Evolutionary conservation across 2,797 vertebrate species (phyloP), one percentile per base, ranked within the genome.

Genomic region (Darevskia nairensis): DNA sequence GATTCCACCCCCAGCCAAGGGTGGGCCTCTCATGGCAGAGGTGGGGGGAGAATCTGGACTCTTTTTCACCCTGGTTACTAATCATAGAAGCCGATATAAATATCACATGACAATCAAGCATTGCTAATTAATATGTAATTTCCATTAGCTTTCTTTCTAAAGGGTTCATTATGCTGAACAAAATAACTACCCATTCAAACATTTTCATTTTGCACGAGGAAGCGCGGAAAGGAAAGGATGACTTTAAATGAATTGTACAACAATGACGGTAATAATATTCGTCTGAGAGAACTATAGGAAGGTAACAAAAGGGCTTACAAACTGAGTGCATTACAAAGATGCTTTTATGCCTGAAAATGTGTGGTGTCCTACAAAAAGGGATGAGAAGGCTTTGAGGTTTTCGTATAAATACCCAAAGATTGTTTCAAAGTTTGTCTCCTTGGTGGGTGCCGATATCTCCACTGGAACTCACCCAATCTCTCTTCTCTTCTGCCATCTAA

Each of bases 121-220:
- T 75, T 90, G 82, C 88, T 94, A 93, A 94, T 94, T 93, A 94
- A 90, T 93, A 88, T 72, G 75, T 86, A 81, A 90, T 93, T 94
- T 89, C 80, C 68, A 81, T 94, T 92, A 88, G 86, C 44, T 93
- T 93, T 76, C 74, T 93, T 91, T 92, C 89, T n/a, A 82, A 78
- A 93, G 88, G 90, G 85, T 79, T 94, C 86, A 88, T 94, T 96
- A 91, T 89, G 80, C 87, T 76, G 82, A 91, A 86, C 80, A 86
- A 92, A 92, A 82, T 89, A 94, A 66, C 84, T 91, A 46, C 91
- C 93, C 92, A 93, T 94, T 94, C 93, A 94, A 90, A 91, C 86
- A 59, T 86, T 94, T 84, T 92, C 76, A 91, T 92, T 93, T 90
- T 81, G 39, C 80, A 86, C 74, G 90, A 85, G 66, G 23, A 39